Base-by-base conservation (phyloP, 2,113 vertebrate genomes). In the Probosciger aterrimus region DNA sequence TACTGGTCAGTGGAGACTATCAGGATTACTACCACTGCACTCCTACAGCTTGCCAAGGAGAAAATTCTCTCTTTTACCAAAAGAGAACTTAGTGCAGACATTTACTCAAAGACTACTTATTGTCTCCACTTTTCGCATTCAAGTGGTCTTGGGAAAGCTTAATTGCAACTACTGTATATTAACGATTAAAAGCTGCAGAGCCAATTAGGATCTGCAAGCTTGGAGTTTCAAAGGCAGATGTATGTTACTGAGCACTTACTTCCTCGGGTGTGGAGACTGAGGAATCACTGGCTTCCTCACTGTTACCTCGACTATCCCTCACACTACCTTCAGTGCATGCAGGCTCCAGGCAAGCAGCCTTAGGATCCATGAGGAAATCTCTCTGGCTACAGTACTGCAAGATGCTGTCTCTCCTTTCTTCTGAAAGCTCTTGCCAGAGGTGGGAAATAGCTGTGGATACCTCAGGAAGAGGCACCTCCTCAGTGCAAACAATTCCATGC, bases 381-480 rank as follows among this genome's bases (percentile, higher is more conserved):
- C 95, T 97, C 88, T 97, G 97, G 25, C 91, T 79, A 84, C 92
- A 96, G 80, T 92, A 95, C 94, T 98, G 97, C 85, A 98, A 96
- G 86, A 98, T 83, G 30, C 75, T 91, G 41, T 93, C 88, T 89
- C 97, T 98, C 80, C 50, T 96, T 81, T 98, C 98, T 87, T 98
- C 97, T 4, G 98, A 95, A 55, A 98, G 97, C 73, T 95, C 98
- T 94, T 98, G 98, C 98, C 98, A 99, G 90, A 99, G 92, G 68
- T 97, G 97, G 59, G 98, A 98, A 95, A 99, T 97, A 92, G 98
- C 98, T 4, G 97, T 98, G 2, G 98, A 99, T 92, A 98, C 97
- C n/a, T 98, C 94, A 57, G 98, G 96, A 39, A 98, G 96, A 5
- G 87, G 88, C 47, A 92, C 93, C 63, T 98, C 97, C 90, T 97